Conservation (phyloP, 1,140 invertebrate genomes). For the Macrobrachium rosenbergii region DNA sequence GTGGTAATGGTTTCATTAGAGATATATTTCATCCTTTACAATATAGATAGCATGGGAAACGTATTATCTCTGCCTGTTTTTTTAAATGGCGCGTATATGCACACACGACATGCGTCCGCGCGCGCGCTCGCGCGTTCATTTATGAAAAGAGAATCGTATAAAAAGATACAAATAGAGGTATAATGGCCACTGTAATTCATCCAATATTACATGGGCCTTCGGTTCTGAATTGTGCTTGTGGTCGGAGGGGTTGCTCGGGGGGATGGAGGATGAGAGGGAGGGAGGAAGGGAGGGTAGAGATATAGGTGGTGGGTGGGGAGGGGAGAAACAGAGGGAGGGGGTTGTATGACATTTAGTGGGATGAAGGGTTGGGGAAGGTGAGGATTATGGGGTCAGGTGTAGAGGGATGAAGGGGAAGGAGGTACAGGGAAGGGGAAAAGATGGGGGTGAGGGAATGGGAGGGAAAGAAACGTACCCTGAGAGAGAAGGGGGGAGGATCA, state of each 20-base stretch:
- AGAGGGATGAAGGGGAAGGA: background rate
- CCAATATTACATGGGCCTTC: constrained; percentile 25
- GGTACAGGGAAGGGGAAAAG: too few species aligned
- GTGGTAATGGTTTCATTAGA: too few species aligned
- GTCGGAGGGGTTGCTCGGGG: background rate
- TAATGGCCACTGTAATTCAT: constrained; percentile 30
- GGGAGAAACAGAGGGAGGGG: background rate
- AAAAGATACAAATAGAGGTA: constrained; percentile 10
- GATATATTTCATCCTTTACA: too few species aligned
- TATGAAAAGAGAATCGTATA: too few species aligned
- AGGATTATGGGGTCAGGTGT: background rate
- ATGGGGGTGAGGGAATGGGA: background rate
- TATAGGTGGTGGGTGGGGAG: background rate
- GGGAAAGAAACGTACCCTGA: background rate
- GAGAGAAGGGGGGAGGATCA: background rate
- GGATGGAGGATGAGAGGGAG: background rate
- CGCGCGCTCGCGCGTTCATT: too few species aligned
- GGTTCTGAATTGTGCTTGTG: background rate
- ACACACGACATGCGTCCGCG: too few species aligned
- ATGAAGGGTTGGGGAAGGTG: background rate
- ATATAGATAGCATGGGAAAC: too few species aligned
- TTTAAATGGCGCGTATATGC: too few species aligned
- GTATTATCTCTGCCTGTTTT: too few species aligned
- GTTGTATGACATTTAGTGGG: too few species aligned
- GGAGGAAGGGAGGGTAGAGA: background rate